These are phyloP conservation scores for Eremobia ochroleuca DNA, from an alignment of 2,888 invertebrate genomes.

Conservation along the genomic window DNA sequence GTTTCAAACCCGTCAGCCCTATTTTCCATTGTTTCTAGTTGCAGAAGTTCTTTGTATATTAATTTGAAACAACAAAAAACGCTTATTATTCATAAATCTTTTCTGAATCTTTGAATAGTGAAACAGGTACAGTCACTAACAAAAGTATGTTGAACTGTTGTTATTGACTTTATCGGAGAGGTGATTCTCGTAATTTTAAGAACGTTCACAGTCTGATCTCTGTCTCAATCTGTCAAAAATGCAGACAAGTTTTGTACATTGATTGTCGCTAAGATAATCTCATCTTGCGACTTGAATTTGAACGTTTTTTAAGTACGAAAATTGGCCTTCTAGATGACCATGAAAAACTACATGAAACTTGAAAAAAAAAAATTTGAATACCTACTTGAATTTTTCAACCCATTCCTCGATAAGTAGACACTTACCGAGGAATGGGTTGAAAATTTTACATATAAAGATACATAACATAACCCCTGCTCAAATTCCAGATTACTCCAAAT, in stretches of 20 bases:
- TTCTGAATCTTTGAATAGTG: not conserved
- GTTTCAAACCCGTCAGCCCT: not conserved
- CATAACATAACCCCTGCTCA: not conserved
- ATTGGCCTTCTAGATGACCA: not conserved
- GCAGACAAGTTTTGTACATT: too few species aligned
- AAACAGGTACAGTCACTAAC: not conserved
- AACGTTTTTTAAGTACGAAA: too few species aligned
- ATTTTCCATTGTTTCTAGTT: not conserved
- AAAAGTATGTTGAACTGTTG: not conserved
- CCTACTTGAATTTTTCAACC: not conserved
- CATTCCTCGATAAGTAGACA: not conserved
- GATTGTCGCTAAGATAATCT: too few species aligned
- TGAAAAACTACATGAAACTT: not conserved
- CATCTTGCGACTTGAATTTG: too few species aligned
- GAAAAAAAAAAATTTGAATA: not conserved
- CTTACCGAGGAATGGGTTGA: too few species aligned
- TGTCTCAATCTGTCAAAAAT: too few species aligned
- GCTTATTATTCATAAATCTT: not conserved
- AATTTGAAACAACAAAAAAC: not conserved
- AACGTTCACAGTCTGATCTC: too few species aligned
- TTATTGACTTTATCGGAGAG: too few species aligned
- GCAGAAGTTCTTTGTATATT: not conserved
- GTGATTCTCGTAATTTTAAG: too few species aligned
- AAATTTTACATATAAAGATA: too few species aligned
- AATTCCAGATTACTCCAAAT: conserved; percentile 93